A percentile compares a stretch with the other conserved stretches of the same genome.
Conservation (phyloP, 1,140 invertebrate genomes). For the Leptinotarsa undecemlineata region DNA sequence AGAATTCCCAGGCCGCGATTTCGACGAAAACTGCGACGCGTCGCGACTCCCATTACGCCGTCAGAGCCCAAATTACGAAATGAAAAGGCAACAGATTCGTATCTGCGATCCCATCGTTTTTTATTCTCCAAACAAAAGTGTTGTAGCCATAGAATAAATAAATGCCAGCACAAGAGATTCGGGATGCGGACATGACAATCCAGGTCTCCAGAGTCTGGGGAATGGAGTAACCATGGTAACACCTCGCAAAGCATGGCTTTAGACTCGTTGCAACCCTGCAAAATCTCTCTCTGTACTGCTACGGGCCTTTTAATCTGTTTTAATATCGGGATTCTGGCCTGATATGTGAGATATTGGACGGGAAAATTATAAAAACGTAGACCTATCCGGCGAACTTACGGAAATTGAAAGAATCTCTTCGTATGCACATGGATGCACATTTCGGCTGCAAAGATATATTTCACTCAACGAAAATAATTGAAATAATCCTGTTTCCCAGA, state of each 20-base stretch:
- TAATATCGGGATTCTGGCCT: slow-evolving; percentile 29
- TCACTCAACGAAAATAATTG: too few species aligned
- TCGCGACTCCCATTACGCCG: neutral
- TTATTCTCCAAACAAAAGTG: slow-evolving; percentile 26
- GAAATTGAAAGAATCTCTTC: too few species aligned
- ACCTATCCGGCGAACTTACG: too few species aligned
- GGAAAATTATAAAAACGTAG: neutral
- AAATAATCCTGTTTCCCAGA: too few species aligned
- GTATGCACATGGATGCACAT: too few species aligned
- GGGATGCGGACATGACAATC: slow-evolving; percentile 36
- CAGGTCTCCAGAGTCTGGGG: slow-evolving; percentile 38
- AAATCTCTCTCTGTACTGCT: slow-evolving; percentile 24
- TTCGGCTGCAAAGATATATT: too few species aligned
- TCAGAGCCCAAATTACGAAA: slow-evolving; percentile 11
- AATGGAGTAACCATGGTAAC: slow-evolving; percentile 31
- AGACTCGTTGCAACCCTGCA: slow-evolving; percentile 26
- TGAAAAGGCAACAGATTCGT: slow-evolving; percentile 17
- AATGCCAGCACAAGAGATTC: slow-evolving; percentile 28
- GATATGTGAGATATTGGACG: slow-evolving; percentile 15
- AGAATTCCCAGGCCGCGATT: slow-evolving; percentile 3
- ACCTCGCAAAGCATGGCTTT: slow-evolving; percentile 31
- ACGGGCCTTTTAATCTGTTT: slow-evolving; percentile 24
- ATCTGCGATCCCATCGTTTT: slow-evolving; percentile 18
- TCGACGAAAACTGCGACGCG: neutral
- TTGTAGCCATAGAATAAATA: slow-evolving; percentile 35